These are phyloP conservation scores for Smittia sp. DNA, from an alignment of 2,888 invertebrate genomes.

Conservation along the genomic window DNA sequence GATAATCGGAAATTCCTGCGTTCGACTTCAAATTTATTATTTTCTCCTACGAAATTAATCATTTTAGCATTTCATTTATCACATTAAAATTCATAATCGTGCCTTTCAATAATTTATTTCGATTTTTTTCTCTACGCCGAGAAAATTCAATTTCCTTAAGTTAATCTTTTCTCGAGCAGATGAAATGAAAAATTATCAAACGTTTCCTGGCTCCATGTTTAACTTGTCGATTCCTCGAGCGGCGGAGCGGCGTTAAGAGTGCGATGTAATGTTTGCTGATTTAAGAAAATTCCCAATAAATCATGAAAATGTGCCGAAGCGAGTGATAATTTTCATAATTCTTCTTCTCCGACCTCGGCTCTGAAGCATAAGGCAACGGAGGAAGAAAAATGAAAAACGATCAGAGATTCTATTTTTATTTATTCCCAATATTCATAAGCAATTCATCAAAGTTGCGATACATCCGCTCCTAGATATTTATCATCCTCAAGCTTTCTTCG, in stretches of 20 bases:
- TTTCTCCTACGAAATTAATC: conserved; percentile 25
- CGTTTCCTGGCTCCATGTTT: conserved; percentile 24
- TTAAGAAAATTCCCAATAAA: conserved; percentile 35
- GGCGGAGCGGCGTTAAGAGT: not conserved
- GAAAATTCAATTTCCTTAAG: conserved; percentile 39
- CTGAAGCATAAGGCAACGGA: conserved; percentile 4
- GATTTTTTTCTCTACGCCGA: not conserved
- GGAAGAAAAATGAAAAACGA: conserved; percentile 32
- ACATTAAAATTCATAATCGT: conserved; percentile 40
- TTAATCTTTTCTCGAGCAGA: conserved; percentile 35
- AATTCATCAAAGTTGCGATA: conserved; percentile 35
- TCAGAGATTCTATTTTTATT: conserved; percentile 35
- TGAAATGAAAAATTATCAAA: conserved; percentile 41
- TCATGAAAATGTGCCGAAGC: conserved; percentile 33
- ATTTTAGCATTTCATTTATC: conserved; percentile 36
- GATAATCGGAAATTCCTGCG: conserved; percentile 6
- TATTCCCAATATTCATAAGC: conserved; percentile 38
- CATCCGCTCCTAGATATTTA: conserved; percentile 23
- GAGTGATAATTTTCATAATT: conserved; percentile 38
- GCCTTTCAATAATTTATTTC: conserved; percentile 35
- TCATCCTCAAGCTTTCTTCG: not conserved
- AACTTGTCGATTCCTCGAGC: not conserved
- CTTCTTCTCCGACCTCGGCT: not conserved
- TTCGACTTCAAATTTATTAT: not conserved
- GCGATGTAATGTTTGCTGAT: conserved; percentile 29